phyloP scores from a whole-genome alignment of 2,888 invertebrate species.

The Spodoptera exigua region DNA sequence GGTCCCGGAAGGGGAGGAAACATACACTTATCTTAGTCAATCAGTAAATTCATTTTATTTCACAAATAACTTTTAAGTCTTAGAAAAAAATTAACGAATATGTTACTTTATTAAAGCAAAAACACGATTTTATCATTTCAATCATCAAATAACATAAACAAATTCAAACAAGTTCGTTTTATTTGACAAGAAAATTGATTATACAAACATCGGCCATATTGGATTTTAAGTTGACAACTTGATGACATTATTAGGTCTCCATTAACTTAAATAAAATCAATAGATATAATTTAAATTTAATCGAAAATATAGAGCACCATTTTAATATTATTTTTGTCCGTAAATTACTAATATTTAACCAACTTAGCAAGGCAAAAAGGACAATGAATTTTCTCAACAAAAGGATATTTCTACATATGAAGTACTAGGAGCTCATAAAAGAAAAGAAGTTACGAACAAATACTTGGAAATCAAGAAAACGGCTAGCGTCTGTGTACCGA shows the following conservation, averaged over 20 bases:
- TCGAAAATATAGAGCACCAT: conserved; percentile 7
- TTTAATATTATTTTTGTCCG: neutral
- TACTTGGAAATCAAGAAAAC: conserved; percentile 82
- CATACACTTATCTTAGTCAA: no score
- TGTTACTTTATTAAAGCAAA: no score
- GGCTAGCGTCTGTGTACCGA: conserved; percentile 49
- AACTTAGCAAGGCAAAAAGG: conserved; percentile 37
- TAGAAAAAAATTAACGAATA: no score
- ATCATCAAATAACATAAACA: neutral
- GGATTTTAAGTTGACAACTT: conserved; percentile 31
- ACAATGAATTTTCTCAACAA: conserved; percentile 59
- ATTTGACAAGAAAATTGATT: conserved; percentile 13
- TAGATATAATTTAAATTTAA: conserved; percentile 14
- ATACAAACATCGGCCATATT: conserved; percentile 16
- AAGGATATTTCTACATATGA: conserved; percentile 67
- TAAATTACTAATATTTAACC: neutral
- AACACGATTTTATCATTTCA: conserved; percentile 1
- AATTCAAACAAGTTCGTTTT: conserved; percentile 24
- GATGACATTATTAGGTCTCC: conserved; percentile 20
- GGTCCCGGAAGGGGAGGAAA: no score
- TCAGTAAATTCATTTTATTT: no score
- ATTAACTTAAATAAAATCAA: conserved; percentile 4
- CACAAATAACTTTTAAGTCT: no score
- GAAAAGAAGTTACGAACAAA: conserved; percentile 73
- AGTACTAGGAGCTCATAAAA: conserved; percentile 77